Conservation (phyloP, 2,888 invertebrate genomes). For the Rhopalosiphum nymphaeae region DNA sequence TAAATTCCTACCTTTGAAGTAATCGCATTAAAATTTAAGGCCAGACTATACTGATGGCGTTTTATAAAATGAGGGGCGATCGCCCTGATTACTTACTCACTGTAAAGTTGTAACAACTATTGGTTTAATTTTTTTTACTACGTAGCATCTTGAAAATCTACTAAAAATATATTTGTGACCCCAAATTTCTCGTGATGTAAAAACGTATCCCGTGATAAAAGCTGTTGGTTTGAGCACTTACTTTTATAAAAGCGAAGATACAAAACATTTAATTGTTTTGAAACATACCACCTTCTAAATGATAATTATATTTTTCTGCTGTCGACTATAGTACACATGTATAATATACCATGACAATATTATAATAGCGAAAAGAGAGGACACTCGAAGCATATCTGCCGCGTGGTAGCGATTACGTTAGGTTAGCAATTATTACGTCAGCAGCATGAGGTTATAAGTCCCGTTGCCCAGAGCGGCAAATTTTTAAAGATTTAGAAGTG, state of each 20-base stretch:
- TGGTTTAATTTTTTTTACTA: background rate
- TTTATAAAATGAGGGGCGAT: too few species aligned
- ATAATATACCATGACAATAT: background rate
- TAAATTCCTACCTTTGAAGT: too few species aligned
- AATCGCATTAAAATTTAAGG: too few species aligned
- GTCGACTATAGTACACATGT: background rate
- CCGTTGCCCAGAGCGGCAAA: too few species aligned
- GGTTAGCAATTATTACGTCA: background rate
- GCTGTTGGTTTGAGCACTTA: rapidly evolving
- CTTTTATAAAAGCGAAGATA: background rate
- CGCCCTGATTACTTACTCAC: too few species aligned
- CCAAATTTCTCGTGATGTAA: background rate
- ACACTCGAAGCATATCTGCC: background rate
- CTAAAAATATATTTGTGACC: background rate
- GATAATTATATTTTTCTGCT: background rate
- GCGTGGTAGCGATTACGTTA: background rate
- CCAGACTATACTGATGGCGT: too few species aligned
- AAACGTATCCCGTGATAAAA: background rate
- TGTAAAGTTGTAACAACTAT: too few species aligned
- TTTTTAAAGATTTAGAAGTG: too few species aligned
- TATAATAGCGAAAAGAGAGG: background rate
- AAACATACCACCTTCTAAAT: background rate
- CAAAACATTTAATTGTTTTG: background rate
- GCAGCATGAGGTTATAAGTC: too few species aligned
- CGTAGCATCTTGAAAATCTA: background rate